These are phyloP conservation scores for Hesperia comma DNA, from an alignment of 2,888 invertebrate genomes.

Conservation along the genomic window DNA sequence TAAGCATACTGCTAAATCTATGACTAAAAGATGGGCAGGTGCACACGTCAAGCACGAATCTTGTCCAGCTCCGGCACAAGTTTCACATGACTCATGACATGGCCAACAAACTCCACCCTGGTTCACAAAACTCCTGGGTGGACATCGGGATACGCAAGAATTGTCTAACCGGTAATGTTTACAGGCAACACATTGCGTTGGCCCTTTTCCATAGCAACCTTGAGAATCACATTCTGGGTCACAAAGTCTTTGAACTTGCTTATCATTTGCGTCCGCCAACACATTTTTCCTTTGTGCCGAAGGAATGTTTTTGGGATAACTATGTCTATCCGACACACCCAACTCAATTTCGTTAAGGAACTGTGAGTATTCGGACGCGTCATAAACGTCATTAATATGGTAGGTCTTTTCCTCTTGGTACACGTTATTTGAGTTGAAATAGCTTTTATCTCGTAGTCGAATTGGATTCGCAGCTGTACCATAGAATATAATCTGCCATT, in stretches of 20 bases:
- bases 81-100: constrained; percentile 94
- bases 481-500: constrained; percentile 98
- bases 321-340: constrained; percentile 85
- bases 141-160: constrained; percentile 92
- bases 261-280: constrained; percentile 85
- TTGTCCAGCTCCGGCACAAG: constrained; percentile 93
- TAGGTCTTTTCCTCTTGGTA: constrained; percentile 80
- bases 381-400: constrained; percentile 86
- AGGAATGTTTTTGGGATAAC: constrained; percentile 87
- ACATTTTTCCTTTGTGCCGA: constrained; percentile 85
- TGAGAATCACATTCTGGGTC: constrained; percentile 91
- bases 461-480: constrained; percentile 95
- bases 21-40: constrained; percentile 91
- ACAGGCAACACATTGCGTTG: constrained; percentile 93
- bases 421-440: constrained; percentile 77
- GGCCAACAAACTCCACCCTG: constrained; percentile 92
- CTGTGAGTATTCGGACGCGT: constrained; percentile 84
- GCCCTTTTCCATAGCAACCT: constrained; percentile 93
- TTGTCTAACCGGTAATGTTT: constrained; percentile 92
- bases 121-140: constrained; percentile 92
- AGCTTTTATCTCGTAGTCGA: constrained; percentile 85
- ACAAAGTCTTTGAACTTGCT: constrained; percentile 87
- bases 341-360: constrained; percentile 78
- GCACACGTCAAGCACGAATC: constrained; percentile 94
- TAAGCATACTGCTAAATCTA: constrained; percentile 92